Evolutionary conservation across 1,140 invertebrate species (phyloP), one percentile per base, ranked within the genome.

Genomic region (Drosophila ogumai): DNA sequence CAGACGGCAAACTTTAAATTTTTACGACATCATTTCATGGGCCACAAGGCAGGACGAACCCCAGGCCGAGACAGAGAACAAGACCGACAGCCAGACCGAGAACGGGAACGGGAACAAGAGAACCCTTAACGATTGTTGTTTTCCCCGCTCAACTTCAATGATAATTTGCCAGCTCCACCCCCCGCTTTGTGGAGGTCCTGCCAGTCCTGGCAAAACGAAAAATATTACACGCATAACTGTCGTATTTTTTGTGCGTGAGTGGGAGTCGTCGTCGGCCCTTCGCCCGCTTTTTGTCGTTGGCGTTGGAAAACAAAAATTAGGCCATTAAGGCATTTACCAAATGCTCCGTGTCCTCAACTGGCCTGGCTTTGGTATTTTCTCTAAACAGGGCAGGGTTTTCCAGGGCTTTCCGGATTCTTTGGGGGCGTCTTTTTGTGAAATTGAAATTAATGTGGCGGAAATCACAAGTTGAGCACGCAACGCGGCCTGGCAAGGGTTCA

Each of bases 181-280:
- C 34, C 17, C 25, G 43, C 32, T 22, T 41, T 46, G n/a, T 43
- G 9, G 13, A 47, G 50, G 69, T 73, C 57, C 50, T 54, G 50
- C 32, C 50, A 34, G 50, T 54, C 50, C 52, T 60, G 46, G 69
- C 44, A 78, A 81, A 81, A 25, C 40, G 61, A 82, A 75, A 82
- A 90, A 88, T 88, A 88, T 88, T 88, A 88, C 84, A 88, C 85
- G 84, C 84, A 88, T 90, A 88, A 88, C 84, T 88, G 84, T 88
- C 84, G 84, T 90, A 75, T 82, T 67, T 82, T 64, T 65, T 78
- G 58, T 50, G 25, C 47, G 43, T 19, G 22, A 22, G 25, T 52
- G 36, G 32, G 34, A 41, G 17, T 22, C 36, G 55, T 25, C 65
- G 49, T 57, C 31, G 10, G 13, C 31, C 47, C 59, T 61, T 66